Conservation (phyloP, 1,140 invertebrate species). For the Cyrtorhinus lividipennis region DNA sequence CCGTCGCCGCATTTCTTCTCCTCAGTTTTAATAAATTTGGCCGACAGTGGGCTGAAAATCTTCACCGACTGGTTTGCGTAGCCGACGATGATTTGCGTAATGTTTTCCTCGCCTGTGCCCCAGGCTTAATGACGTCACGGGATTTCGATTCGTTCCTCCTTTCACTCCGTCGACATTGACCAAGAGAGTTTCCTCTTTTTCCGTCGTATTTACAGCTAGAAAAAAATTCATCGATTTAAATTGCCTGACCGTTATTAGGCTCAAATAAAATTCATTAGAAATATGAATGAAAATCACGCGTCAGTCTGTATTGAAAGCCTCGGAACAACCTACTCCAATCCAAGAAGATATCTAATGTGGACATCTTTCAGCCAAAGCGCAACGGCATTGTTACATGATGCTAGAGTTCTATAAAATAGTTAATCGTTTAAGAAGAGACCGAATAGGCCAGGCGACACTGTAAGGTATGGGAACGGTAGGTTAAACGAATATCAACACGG, state of each 20-base stretch:
- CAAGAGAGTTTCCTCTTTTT: slow-evolving; percentile 27
- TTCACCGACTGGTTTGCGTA: slow-evolving; percentile 35
- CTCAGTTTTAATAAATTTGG: slow-evolving; percentile 27
- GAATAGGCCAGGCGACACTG: too few relatives aligned
- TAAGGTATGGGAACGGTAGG: too few relatives aligned
- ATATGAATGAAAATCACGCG: neutral
- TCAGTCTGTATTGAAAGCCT: neutral
- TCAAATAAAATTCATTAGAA: neutral
- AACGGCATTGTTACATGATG: neutral
- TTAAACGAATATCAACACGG: too few relatives aligned
- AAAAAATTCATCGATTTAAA: slow-evolving; percentile 9
- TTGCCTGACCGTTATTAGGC: neutral
- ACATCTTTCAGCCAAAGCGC: too few relatives aligned
- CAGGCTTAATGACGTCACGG: slow-evolving; percentile 54
- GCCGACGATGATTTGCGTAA: slow-evolving; percentile 46
- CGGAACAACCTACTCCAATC: too few relatives aligned
- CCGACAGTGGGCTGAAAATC: slow-evolving; percentile 36
- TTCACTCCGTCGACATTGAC: slow-evolving; percentile 41
- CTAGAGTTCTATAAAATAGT: too few relatives aligned
- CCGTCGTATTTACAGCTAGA: slow-evolving; percentile 30
- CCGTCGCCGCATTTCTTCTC: slow-evolving; percentile 32
- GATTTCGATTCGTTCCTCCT: slow-evolving; percentile 33
- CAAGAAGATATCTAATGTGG: too few relatives aligned
- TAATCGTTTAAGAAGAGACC: too few relatives aligned
- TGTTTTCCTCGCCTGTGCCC: slow-evolving; percentile 39